A percentile compares a stretch with the other conserved stretches of the same genome.
phyloP scores from a whole-genome alignment of 2,797 vertebrate genomes.

The Tangara arthus region DNA sequence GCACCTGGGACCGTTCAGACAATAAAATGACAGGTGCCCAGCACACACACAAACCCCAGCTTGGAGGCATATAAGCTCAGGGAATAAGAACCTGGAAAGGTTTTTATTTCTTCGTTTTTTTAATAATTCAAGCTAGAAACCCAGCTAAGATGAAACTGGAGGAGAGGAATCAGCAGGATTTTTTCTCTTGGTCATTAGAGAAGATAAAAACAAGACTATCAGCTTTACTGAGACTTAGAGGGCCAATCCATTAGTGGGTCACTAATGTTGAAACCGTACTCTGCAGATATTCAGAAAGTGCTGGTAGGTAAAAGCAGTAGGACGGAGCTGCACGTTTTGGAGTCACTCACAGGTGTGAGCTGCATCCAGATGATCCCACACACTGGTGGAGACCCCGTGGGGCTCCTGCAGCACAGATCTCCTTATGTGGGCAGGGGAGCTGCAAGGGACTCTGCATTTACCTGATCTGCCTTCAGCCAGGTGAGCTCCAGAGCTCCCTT shows the following conservation, averaged over 20 bases:
- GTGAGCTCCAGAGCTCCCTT: background rate
- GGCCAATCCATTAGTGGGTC: background rate
- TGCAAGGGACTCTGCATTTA: background rate
- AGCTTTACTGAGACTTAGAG: background rate
- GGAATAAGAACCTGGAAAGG: background rate
- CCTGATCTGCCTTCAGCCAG: background rate
- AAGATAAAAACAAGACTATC: background rate
- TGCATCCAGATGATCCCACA: accelerated
- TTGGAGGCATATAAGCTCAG: no score
- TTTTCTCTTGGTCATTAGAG: background rate
- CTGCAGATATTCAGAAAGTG: background rate
- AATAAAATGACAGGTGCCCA: background rate
- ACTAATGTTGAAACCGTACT: background rate
- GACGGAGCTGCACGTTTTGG: background rate
- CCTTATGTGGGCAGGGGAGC: background rate
- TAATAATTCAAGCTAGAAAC: background rate
- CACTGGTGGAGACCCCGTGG: accelerated
- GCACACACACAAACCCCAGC: no score
- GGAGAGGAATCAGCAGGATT: background rate
- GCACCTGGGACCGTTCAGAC: background rate
- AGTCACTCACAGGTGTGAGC: background rate
- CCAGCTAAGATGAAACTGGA: background rate
- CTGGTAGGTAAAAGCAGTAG: background rate
- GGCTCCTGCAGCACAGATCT: background rate
- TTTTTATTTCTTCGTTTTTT: background rate